Percentiles rank a stretch among this genome's conserved stretches.
Conservation (phyloP, 2,113 vertebrate genomes). For the Antennarius striatus region DNA sequence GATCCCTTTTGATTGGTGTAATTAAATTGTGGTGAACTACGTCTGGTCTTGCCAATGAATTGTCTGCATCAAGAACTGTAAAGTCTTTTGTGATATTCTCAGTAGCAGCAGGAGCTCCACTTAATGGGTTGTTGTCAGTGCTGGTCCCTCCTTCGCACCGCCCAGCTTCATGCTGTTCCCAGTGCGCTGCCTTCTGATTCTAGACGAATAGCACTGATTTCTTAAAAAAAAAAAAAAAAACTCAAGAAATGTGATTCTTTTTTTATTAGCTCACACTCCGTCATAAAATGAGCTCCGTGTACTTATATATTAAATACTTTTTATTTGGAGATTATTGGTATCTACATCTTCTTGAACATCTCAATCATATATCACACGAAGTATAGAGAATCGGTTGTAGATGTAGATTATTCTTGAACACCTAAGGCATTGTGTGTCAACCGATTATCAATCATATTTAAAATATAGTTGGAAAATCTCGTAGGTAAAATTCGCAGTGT, state of each 20-base stretch:
- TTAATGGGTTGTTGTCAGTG: conserved; percentile 56
- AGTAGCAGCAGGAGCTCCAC: conserved; percentile 24
- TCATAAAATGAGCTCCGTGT: no score
- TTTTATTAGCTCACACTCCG: no score
- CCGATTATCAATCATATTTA: background rate
- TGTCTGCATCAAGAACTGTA: conserved; percentile 54
- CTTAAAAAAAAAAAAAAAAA: no score
- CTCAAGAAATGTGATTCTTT: no score
- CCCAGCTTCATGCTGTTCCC: conserved; percentile 35
- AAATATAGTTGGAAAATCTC: background rate
- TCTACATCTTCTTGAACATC: no score
- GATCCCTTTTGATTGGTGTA: conserved; percentile 6
- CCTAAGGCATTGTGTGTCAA: background rate
- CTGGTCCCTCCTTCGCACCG: conserved; percentile 66
- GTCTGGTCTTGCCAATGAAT: conserved; percentile 53
- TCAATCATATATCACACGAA: no score
- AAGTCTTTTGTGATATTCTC: conserved; percentile 40
- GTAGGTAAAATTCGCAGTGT: conserved; percentile 4
- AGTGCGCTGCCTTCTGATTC: background rate
- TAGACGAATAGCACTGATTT: background rate
- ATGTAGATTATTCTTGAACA: no score
- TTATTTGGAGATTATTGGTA: background rate
- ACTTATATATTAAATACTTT: no score
- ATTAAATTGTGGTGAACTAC: conserved; percentile 58
- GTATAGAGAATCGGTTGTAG: no score